Evolutionary conservation across 2,113 vertebrate species (phyloP), one percentile per base, ranked within the genome.

Genomic region (Haplochromis burtoni): DNA sequence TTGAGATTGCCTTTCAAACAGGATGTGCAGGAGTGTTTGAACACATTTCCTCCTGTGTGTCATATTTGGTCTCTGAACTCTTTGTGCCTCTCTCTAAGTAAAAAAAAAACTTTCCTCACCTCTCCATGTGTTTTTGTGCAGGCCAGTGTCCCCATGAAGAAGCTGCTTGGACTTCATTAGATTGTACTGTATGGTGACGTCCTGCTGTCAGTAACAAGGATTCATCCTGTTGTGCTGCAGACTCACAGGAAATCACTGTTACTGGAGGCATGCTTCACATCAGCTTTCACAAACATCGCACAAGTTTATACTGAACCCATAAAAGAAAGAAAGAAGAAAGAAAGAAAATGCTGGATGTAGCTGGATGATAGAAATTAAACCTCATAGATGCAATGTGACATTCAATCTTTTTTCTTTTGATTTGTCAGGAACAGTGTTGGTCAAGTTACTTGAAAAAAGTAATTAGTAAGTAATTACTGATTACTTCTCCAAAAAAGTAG

Each of bases 151-250:
- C 6, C 38, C 8, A 16, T 26, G 31, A 35, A 63, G 63, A 26
- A 53, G 54, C 24, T 55, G 79, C 4, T 19, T 45, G 42, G 42
- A 80, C 19, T 4, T 26, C 8, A 1, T 11, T 10, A 35, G 24
- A 0, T 26, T 5, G 73, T n/a, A 33, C 33, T 33, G 35, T 5
- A 85, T 13, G 11, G 92, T 93, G 94, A 86, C 86, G 81, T 84
- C 88, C 89, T 94, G 92, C 92, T 83, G 45, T 96, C 96, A 97
- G 95, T 96, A 97, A 97, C 95, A 96, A 96, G 94, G 97, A 97
- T 97, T 97, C 96, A 95, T 96, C 96, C 95, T 96, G 95, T 96
- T 96, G 94, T 94, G 29, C 53, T 90, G 71, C 57, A 55, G 53
- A 90, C 90, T 82, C 89, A 94, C 95, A 96, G 96, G 96, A 92